These are phyloP conservation scores for Ctenochaetus hawaiiensis DNA, from an alignment of 2,797 vertebrate species.

Conservation along the genomic window DNA sequence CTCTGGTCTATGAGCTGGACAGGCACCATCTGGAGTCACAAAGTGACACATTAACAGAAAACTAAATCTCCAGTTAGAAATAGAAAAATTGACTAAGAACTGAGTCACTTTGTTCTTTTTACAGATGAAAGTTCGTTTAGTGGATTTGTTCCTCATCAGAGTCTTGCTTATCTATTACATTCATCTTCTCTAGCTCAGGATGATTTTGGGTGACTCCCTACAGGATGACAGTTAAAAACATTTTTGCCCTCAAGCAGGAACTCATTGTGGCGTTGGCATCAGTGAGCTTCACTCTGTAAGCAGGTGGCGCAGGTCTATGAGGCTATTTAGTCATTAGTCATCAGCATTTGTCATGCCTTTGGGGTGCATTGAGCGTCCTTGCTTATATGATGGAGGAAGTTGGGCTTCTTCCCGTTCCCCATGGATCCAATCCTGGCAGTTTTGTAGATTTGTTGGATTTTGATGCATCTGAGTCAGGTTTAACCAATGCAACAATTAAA, in stretches of 20 bases:
- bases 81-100: neutral
- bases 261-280: slow-evolving; percentile 38
- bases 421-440: slow-evolving; percentile 11
- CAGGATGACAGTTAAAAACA: slow-evolving; percentile 32
- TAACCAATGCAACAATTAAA: neutral
- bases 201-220: slow-evolving; percentile 10
- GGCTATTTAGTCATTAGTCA: slow-evolving; percentile 62
- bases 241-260: slow-evolving; percentile 25
- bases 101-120: neutral
- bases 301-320: slow-evolving; percentile 67
- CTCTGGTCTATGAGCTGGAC: neutral
- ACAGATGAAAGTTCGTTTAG: too few species aligned
- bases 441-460: slow-evolving; percentile 14
- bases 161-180: neutral
- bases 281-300: slow-evolving; percentile 23
- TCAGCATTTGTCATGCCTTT: slow-evolving; percentile 60
- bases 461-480: neutral
- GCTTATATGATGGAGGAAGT: slow-evolving; percentile 28
- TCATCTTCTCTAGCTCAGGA: slow-evolving; percentile 7
- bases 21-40: neutral
- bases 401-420: slow-evolving; percentile 28
- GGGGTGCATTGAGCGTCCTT: slow-evolving; percentile 41
- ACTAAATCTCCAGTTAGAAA: neutral
- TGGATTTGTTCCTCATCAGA: neutral
- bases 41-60: slow-evolving; percentile 1